Base-by-base conservation (phyloP, 2,797 vertebrate genomes). In the Gadopsis marmoratus region DNA sequence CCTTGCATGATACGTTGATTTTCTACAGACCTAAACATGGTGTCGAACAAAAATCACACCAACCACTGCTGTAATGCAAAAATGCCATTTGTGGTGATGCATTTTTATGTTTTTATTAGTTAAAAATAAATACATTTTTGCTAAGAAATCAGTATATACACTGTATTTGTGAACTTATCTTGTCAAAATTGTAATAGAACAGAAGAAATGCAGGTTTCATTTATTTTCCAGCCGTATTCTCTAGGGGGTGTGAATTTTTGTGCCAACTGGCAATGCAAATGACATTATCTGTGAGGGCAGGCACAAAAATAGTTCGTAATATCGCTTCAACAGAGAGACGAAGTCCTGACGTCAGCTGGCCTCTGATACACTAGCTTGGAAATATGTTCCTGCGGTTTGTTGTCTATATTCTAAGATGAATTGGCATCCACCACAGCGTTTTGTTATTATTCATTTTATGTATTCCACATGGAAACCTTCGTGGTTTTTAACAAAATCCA, bases 1-100 rank as follows among this genome's bases (percentile, higher is more conserved):
- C 72, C 37, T 76, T 71, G 48, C 62, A 70, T 81, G n/a, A 26
- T 26, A 26, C 26, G 26, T 11, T 39, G 21, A 19, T 67, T 45
- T 47, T 39, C 3, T 59, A 2, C 16, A 26, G n/a, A 33, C 1
- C 2, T 7, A 51, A 39, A 53, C 16, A 60, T 4, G 12, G 6
- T 7, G 0, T 16, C 6, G 6, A 3, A 60, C n/a, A 35, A 10
- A 37, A 48, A 50, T 51, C 7, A 66, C n/a, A 51, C 14, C 39
- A 53, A 17, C 48, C 48, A 17, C 0, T 16, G 12, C 31, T 41
- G 31, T 23, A 21, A 31, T 21, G 9, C 43, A 41, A 19, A 47
- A 47, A 47, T 45, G 7, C 2, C 14, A 29, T 31, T 63, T 47
- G 16, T 63, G 61, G 47, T 29, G 23, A 31, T 31, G 10, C 23